Evolutionary conservation across 2,797 vertebrate species (phyloP).

Genomic region (Pseudomugil gertrudae): DNA sequence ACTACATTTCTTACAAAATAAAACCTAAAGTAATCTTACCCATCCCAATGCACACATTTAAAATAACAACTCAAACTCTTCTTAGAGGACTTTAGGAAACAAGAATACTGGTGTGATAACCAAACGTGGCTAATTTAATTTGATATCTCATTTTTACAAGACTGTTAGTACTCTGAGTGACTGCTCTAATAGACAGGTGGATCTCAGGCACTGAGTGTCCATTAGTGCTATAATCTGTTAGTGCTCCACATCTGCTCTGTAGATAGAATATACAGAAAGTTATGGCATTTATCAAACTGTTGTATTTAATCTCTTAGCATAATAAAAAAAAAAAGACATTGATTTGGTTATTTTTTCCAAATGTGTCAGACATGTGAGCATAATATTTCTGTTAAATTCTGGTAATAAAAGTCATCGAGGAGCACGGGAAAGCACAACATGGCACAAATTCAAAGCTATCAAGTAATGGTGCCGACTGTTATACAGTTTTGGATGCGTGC

Average conservation of each 20-base stretch:
- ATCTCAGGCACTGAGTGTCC: conserved; percentile 26
- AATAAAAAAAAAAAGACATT: background rate
- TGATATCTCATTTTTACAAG: conserved; percentile 20
- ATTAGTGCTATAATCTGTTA: conserved; percentile 42
- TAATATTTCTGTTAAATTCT: conserved; percentile 2
- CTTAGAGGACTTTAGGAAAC: conserved; percentile 3
- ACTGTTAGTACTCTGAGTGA: conserved; percentile 35
- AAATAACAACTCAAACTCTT: background rate
- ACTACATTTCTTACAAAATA: background rate
- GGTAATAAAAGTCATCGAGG: background rate
- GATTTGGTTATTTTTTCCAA: background rate
- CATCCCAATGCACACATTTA: background rate
- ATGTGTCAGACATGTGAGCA: conserved; percentile 18
- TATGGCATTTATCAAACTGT: conserved; percentile 23
- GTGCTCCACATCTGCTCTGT: background rate
- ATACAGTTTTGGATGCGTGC: conserved; percentile 15
- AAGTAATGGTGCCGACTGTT: conserved; percentile 23
- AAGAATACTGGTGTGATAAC: conserved; percentile 16
- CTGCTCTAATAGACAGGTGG: conserved; percentile 37
- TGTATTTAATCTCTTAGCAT: conserved; percentile 1
- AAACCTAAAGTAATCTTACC: background rate
- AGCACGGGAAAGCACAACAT: conserved; percentile 1
- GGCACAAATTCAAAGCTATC: conserved; percentile 20
- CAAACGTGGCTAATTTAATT: conserved; percentile 29
- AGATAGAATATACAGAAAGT: conserved; percentile 40